A percentile compares a stretch with the other conserved stretches of the same genome.
Evolutionary conservation across 2,888 invertebrate species (phyloP).

Genomic region (Camponotus fellah): DNA sequence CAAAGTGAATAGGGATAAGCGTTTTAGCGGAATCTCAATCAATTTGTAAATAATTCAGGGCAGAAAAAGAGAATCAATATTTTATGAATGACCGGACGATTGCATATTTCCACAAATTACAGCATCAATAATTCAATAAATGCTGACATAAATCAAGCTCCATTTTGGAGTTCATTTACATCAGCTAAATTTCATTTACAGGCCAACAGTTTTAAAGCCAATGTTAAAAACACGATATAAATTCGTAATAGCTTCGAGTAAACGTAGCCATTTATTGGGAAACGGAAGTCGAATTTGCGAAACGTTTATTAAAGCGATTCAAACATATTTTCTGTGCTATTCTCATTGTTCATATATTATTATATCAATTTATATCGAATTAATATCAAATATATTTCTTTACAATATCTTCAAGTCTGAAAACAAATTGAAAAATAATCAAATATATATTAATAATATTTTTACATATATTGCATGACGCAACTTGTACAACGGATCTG

Average conservation of each 20-base stretch:
- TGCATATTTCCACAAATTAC: neutral
- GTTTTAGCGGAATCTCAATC: slow-evolving; percentile 17
- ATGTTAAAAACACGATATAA: slow-evolving; percentile 32
- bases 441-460: neutral
- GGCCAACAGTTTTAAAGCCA: slow-evolving; percentile 1
- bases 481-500: neutral
- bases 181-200: slow-evolving; percentile 22
- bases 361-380: neutral
- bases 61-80: slow-evolving; percentile 8
- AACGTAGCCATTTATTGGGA: slow-evolving; percentile 5
- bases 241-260: slow-evolving; percentile 18
- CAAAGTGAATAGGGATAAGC: slow-evolving; percentile 22
- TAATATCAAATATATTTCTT: neutral
- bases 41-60: slow-evolving; percentile 12
- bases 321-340: neutral
- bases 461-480: neutral
- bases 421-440: neutral
- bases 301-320: neutral
- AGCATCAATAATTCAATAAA: slow-evolving; percentile 23
- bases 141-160: neutral
- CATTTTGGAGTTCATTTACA: slow-evolving; percentile 35
- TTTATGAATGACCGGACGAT: neutral
- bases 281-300: slow-evolving; percentile 1
- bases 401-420: neutral
- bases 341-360: neutral